These are phyloP conservation scores for Emys orbicularis DNA, from an alignment of 2,797 vertebrate species.

Conservation along the genomic window DNA sequence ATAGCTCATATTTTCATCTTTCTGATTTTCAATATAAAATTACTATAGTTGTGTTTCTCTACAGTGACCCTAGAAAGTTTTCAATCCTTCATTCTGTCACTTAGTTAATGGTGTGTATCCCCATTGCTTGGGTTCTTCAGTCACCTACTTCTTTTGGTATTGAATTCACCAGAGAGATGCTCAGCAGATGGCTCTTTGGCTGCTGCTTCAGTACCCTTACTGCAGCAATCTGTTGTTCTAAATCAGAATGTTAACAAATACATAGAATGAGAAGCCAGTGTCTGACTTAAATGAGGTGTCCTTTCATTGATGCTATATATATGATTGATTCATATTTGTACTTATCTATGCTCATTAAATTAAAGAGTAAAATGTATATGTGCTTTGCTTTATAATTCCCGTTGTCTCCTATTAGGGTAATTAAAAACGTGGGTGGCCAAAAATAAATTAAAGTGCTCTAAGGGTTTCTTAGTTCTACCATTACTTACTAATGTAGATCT, in stretches of 20 bases:
- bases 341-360: not conserved
- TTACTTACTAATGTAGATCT: not conserved
- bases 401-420: not conserved
- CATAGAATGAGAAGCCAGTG: constrained; percentile 48
- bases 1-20: constrained; percentile 78
- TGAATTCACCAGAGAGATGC: constrained; percentile 82
- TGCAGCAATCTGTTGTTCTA: constrained; percentile 70
- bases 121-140: constrained; percentile 84
- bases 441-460: not conserved
- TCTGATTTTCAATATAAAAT: constrained; percentile 80
- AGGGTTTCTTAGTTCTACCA: not conserved
- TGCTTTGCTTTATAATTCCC: not conserved
- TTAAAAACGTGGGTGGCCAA: not conserved
- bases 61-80: constrained; percentile 78
- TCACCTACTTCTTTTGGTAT: constrained; percentile 80
- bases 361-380: not conserved
- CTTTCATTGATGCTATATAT: not conserved
- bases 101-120: constrained; percentile 91
- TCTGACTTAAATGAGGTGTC: constrained; percentile 31
- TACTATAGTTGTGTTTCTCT: constrained; percentile 79
- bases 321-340: not conserved
- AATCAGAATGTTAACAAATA: constrained; percentile 59
- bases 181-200: constrained; percentile 83
- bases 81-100: constrained; percentile 89
- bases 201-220: constrained; percentile 62